Evolutionary conservation across 2,797 vertebrate species (phyloP), one percentile per base, ranked within the genome.

Genomic region (Malurus splendens): DNA sequence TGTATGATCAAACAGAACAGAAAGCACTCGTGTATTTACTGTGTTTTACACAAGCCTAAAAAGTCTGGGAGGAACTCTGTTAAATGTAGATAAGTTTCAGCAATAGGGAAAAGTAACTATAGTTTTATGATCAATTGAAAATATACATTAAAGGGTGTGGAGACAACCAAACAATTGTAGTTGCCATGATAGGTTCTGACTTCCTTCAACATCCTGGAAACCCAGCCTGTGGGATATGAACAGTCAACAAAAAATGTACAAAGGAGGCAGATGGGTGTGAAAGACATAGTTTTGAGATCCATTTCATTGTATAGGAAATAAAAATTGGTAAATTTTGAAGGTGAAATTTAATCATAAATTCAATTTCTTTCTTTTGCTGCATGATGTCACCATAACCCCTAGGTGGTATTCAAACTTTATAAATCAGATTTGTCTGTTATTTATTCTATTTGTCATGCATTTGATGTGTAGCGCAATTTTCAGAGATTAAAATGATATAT

Each of bases 401-500:
- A 96, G 95, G 86, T 94, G 94, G 92, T 94, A 94, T 95, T 94
- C 93, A 87, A 89, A 95, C 94, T 94, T 96, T 93, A 95, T 87
- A 94, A 90, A 96, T 94, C 57, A 91, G 14, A 90, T 86, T 90
- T 92, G 52, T 60, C 75, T 89, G 59, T 95, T 94, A 93, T 92
- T 94, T 91, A 88, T 95, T 95, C 64, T 93, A 67, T 90, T 94
- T 93, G 90, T 89, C 86, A 89, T 71, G 64, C 71, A 89, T 95
- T 95, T 95, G 95, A 94, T 92, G 80, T 87, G 91, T 65, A 83
- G 85, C 6, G 57, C 94, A 95, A 96, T 96, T 96, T 95, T 94
- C 93, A 95, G 92, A 95, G 93, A 95, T 96, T 96, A 96, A 96
- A 95, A 96, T 93, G 89, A 94, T 94, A 92, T 93, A 93, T 73